phyloP scores from a whole-genome alignment of 2,888 invertebrate species.

The Julus scanicus region DNA sequence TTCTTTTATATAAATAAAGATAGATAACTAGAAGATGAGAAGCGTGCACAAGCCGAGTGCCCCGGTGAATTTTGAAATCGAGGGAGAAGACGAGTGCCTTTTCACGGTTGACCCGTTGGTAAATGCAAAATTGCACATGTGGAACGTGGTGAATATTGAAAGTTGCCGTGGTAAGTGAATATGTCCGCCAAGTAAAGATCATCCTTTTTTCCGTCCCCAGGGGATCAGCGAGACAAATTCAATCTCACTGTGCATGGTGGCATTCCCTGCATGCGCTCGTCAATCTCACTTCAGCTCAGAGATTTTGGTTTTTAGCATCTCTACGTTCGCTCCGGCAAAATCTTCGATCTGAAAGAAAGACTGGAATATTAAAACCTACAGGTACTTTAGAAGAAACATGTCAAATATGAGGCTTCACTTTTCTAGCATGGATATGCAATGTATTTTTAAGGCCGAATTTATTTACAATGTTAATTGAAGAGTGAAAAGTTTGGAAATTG shows the following conservation, averaged over 20 bases:
- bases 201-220: background rate
- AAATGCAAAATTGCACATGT: background rate
- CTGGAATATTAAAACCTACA: too few relatives aligned
- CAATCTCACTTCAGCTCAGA: slow-evolving; percentile 47
- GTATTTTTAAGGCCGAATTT: too few relatives aligned
- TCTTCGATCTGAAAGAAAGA: slow-evolving; percentile 54
- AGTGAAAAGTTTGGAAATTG: too few relatives aligned
- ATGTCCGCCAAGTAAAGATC: background rate
- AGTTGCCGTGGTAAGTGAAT: background rate
- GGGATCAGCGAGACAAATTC: background rate
- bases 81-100: background rate
- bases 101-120: background rate
- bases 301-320: slow-evolving; percentile 53
- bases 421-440: too few relatives aligned
- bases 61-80: background rate
- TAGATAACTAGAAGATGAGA: background rate
- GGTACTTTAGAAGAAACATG: too few relatives aligned
- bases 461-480: too few relatives aligned
- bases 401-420: too few relatives aligned
- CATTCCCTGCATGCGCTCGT: background rate
- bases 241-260: background rate
- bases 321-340: slow-evolving; percentile 59
- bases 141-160: background rate
- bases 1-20: background rate
- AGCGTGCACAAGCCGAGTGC: too few relatives aligned